Percentiles rank a stretch among this genome's conserved stretches.
Evolutionary conservation across 2,113 vertebrate species (phyloP).

Genomic region (Colossoma macropomum): DNA sequence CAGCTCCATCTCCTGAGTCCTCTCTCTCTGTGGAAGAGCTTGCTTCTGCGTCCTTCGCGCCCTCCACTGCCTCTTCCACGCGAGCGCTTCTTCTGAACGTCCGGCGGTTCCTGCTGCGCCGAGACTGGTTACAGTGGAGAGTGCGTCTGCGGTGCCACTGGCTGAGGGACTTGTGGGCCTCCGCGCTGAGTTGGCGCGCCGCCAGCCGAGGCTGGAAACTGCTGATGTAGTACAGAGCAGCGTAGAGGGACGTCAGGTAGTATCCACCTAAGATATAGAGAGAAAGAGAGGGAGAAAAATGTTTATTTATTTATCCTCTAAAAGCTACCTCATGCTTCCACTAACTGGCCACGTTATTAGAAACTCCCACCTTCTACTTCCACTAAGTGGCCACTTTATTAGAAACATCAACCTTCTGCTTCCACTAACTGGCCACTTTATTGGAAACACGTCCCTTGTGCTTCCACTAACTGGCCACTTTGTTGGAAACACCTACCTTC

Average conservation of each 20-base stretch:
- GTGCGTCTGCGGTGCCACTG: slow-evolving; percentile 88
- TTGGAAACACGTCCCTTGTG: too few species aligned
- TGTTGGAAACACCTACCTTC: too few species aligned
- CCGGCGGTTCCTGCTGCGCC: slow-evolving; percentile 57
- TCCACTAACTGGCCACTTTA: too few species aligned
- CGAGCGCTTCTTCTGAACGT: slow-evolving; percentile 64
- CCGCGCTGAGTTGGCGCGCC: slow-evolving; percentile 80
- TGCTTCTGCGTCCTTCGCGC: not conserved
- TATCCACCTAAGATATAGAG: slow-evolving; percentile 79
- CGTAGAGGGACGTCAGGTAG: slow-evolving; percentile 90
- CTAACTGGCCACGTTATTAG: too few species aligned
- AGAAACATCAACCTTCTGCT: too few species aligned
- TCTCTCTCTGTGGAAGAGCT: not conserved
- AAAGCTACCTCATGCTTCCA: too few species aligned
- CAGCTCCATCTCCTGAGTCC: not conserved
- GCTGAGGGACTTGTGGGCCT: slow-evolving; percentile 84
- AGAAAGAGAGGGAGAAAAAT: not conserved
- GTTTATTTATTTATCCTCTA: not conserved
- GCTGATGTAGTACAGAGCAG: slow-evolving; percentile 87
- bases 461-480: too few species aligned
- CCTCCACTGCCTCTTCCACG: not conserved
- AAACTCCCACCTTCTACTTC: too few species aligned
- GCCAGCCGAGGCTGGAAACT: slow-evolving; percentile 78
- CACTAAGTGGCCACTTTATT: too few species aligned
- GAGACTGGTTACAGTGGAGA: slow-evolving; percentile 75